Evolutionary conservation across 1,140 invertebrate genomes (phyloP), one percentile per base, ranked within the genome.

Genomic region (Tetraneura akinire): DNA sequence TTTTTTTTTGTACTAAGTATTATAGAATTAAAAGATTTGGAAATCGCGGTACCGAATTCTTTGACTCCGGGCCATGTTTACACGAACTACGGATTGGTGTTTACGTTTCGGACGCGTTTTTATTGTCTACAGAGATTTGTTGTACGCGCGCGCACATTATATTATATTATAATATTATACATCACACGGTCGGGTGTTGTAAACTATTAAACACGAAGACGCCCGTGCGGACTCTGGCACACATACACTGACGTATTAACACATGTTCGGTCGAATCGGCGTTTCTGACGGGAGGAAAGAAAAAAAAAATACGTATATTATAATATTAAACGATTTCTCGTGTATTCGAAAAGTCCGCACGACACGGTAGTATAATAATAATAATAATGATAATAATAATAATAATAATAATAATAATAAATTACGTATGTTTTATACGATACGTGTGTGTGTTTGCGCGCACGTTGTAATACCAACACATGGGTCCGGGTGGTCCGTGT

Each of bases 31-130:
- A 68, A 68, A 13, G 66, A 10, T 68, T 26, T 13, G 21, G 21
- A 45, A 68, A 68, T 71, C 47, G 68, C 47, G 68, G 51, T 47
- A 62, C 37, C 37, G 53, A 60, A 60, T 60, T 78, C 55, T 78
- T 78, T 78, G 74, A 78, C 74, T 78, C 14, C 37, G 37, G 37
- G 29, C 74, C 74, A 78, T 78, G 74, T 78, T 78, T 78, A 78
- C 55, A 47, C 74, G 74, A 78, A 47, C n/a, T n/a, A n/a, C n/a
- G 14, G 55, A 78, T 78, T 47, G 14, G 14, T 78, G 74, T 78
- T 78, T 78, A 78, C 21, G 23, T 62, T 76, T 23, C 23, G 23
- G 55, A 78, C 29, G 37, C 68, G 26, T 78, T 78, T n/a, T 78
- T 62, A 78, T 62, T 78, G 74, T 78, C 74, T 42, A 29, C 2